Base-by-base conservation (phyloP, 2,113 vertebrate species). In the Labeo rohita region DNA sequence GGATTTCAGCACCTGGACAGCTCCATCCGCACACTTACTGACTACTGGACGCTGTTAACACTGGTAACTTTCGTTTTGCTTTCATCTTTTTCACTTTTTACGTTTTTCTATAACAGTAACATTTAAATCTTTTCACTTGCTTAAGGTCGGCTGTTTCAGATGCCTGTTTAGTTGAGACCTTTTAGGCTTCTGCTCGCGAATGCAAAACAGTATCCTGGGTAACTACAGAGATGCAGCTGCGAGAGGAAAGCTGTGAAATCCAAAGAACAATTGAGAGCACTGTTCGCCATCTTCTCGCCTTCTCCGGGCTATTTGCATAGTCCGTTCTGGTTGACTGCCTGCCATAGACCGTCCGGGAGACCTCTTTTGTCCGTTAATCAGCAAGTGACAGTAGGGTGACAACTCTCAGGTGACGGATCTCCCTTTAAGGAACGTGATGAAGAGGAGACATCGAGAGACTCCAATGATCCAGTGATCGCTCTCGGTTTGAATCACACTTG, bases 311-410 rank as follows among this genome's bases (percentile, higher is more conserved):
- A 96, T 96, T 97, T 95, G 95, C 96, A 96, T 95, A 95, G 95
- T 93, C 95, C 92, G 95, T 96, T 96, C 95, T 95, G 96, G 94
- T 93, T 96, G 96, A 96, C 87, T 96, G 95, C 94, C 94, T 94
- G 91, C 93, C 93, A 92, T 90, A 93, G 93, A 86, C 73, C 83
- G 88, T 88, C 87, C 91, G 89, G 89, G 93, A 92, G 92, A 92
- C 86, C 89, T 79, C 94, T 90, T 94, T 97, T 96, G 96, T 96
- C 95, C 93, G 81, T 90, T 92, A 94, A 95, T 95, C 95, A 93
- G 94, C 93, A 91, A 90, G 91, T 93, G 95, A 94, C 94, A 94
- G 94, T 92, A 90, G 91, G 90, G 91, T 95, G 95, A 95, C 95
- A 88, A 91, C 94, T 90, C 90, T 94, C 96, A 96, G 95, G 96